Conservation (phyloP, 2,888 invertebrate genomes). For the Pammene aurita region DNA sequence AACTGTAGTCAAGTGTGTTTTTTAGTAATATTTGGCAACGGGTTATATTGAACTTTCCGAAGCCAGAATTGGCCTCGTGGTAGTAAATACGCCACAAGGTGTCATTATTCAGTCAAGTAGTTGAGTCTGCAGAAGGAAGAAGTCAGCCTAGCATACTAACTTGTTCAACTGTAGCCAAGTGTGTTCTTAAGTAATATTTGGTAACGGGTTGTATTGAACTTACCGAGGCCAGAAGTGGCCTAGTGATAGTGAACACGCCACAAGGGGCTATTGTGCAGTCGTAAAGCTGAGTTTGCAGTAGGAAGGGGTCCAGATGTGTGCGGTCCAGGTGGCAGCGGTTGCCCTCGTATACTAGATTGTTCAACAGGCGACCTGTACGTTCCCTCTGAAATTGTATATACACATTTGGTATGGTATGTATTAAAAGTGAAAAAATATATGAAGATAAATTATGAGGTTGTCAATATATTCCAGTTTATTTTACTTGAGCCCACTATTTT, state of each 20-base stretch:
- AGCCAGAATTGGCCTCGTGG: too few relatives aligned
- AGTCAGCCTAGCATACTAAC: background rate
- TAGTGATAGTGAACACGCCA: constrained; percentile 13
- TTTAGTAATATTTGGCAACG: too few relatives aligned
- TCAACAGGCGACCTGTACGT: constrained; percentile 8
- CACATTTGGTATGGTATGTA: too few relatives aligned
- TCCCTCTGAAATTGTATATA: constrained; percentile 8
- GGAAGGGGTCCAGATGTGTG: constrained; percentile 1
- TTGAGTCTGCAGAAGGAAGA: too few relatives aligned
- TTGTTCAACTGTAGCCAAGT: background rate
- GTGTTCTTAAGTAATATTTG: background rate
- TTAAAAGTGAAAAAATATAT: too few relatives aligned
- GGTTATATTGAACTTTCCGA: background rate
- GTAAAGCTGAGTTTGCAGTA: background rate
- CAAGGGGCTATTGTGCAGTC: constrained; percentile 4
- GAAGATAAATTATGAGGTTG: too few relatives aligned
- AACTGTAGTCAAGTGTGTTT: too few relatives aligned
- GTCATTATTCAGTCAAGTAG: too few relatives aligned
- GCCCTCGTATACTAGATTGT: background rate
- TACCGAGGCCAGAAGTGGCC: constrained; percentile 17
- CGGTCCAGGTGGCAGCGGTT: background rate
- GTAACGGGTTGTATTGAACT: background rate
- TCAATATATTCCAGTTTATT: too few relatives aligned
- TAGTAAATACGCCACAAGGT: too few relatives aligned
- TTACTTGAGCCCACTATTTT: too few relatives aligned